Conservation (phyloP, 2,888 invertebrate species). For the Acanthosoma haemorrhoidale region DNA sequence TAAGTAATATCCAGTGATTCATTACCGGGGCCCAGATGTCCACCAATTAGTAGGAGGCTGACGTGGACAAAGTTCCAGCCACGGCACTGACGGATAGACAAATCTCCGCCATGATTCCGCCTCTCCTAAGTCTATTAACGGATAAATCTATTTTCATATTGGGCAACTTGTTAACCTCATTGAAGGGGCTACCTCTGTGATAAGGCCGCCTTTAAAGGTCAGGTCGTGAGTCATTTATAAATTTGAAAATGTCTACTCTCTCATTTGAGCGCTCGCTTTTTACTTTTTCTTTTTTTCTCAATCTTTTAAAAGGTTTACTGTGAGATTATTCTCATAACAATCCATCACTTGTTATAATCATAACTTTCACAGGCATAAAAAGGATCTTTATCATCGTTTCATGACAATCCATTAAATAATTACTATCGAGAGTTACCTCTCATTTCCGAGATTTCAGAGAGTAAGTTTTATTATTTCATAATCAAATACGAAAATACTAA, state of each 20-base stretch:
- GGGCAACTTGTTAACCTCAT: conserved; percentile 1
- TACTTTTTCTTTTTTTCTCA: no score
- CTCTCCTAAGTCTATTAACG: not conserved
- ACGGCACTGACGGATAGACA: not conserved
- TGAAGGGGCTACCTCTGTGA: not conserved
- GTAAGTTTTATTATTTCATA: no score
- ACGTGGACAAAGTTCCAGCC: not conserved
- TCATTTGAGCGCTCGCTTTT: not conserved
- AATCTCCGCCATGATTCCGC: not conserved
- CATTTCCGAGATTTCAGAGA: no score
- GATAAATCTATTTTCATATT: conserved; percentile 15
- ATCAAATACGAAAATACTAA: no score
- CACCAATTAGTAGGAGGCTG: not conserved
- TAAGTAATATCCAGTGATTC: conserved; percentile 39
- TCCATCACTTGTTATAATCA: no score
- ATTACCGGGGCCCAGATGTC: conserved; percentile 27
- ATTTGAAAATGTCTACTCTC: not conserved
- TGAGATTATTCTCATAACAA: no score
- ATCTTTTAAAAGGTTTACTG: no score
- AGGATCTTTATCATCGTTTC: no score
- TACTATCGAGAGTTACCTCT: no score
- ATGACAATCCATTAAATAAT: no score
- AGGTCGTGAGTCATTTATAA: not conserved
- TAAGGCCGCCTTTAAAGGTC: not conserved
- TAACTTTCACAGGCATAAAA: no score